Base-by-base conservation (phyloP, 92 coral and sea anemone species). In the Nematostella vectensis region DNA sequence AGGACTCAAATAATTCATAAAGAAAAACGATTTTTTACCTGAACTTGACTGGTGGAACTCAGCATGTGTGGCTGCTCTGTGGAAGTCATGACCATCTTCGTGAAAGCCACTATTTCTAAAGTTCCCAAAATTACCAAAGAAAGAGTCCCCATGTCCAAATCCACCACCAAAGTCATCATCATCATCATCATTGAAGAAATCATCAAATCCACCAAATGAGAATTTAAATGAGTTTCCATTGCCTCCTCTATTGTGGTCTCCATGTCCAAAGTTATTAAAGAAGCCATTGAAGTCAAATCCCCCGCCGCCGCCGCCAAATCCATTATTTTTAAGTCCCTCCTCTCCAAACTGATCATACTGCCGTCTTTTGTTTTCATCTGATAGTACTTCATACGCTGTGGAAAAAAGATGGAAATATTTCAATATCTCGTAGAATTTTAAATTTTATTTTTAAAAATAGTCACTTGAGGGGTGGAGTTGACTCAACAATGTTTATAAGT, bases 271-370 rank as follows among this genome's bases (percentile, higher is more conserved):
- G 64, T 76, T 74, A 77, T 76, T 72, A 27, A 89, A 89, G n/a
- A 89, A 3, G 57, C 84, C 96, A 65, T 56, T 70, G 40, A 89
- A 89, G 50, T 82, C 78, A 54, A 82, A 82, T 9, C 83, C 72
- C 18, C 64, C 68, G 8, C 63, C 47, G 20, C 64, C 68, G 8
- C 63, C 47, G 20, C 59, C 48, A 52, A 78, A 78, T 9, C 91
- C 95, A 66, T 78, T 74, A 31, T 62, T 69, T 13, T 89, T 89
- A 44, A 89, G 69, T 26, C 95, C 95, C 53, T 89, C 97, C 59
- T 88, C 88, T 16, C 97, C 97, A 77, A 85, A 89, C 74, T 89
- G 95, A 58, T 89, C 97, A 81, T 89, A 89, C n/a, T 85, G 95
- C 13, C 79, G 70, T 47, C 95, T 72, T 51, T 89, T 89, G 47